Conservation (phyloP, 2,113 vertebrate species). For the Myxocyprinus asiaticus region DNA sequence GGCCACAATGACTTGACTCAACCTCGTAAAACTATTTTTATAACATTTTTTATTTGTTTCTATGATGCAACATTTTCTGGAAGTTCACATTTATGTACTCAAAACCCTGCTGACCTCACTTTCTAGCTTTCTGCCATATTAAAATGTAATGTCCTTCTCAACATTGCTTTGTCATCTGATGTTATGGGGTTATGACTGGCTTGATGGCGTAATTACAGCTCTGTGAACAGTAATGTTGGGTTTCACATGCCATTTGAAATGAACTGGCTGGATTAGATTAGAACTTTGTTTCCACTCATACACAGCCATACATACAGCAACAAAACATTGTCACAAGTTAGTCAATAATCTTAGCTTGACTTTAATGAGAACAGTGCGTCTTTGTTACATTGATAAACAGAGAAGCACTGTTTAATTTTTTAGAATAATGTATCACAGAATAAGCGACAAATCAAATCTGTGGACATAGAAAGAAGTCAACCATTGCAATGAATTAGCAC, state of each 20-base stretch:
- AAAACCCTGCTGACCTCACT: not conserved
- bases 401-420: conserved; percentile 9
- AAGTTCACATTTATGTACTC: not conserved
- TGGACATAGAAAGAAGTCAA: conserved; percentile 1
- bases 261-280: not conserved
- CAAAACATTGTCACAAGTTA: conserved; percentile 6
- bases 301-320: not conserved
- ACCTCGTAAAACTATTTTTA: not conserved
- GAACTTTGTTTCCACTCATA: conserved; percentile 17
- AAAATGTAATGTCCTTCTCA: not conserved
- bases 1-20: not conserved
- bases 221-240: conserved; percentile 15
- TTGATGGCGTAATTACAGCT: not conserved
- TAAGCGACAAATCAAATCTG: conserved; percentile 13
- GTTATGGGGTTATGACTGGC: conserved; percentile 20
- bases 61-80: conserved; percentile 11
- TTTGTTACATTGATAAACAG: conserved; percentile 22
- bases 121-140: not conserved
- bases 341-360: not conserved
- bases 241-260: not conserved
- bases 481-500: not conserved
- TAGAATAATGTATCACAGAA: conserved; percentile 7
- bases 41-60: not conserved
- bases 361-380: not conserved
- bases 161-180: conserved; percentile 1